Evolutionary conservation across 2,113 vertebrate genomes (phyloP), one percentile per base, ranked within the genome.

Genomic region (Anthoscopus minutus): DNA sequence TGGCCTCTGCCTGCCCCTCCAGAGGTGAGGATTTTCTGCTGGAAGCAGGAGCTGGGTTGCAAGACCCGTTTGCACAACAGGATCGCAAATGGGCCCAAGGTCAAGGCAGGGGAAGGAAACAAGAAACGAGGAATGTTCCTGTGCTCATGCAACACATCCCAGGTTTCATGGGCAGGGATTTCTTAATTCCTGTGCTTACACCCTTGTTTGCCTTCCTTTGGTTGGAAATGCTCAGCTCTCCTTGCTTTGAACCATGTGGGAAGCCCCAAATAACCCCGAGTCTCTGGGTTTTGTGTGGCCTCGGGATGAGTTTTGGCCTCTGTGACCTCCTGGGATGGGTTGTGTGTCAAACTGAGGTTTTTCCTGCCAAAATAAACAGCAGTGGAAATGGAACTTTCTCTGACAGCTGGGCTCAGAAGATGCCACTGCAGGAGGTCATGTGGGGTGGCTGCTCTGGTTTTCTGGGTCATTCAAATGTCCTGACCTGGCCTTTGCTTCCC

Each of bases 71-170:
- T 91, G 40, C 1, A 0, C 66, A 93, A 81, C 20, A 17, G 61
- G 51, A 24, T 44, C 15, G 7, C 40, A 88, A 93, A 50, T 3
- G 45, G 72, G 79, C 30, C 71, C 42, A 11, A 93, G 95, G 94
- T 96, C 93, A 92, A 44, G 85, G 79, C 64, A 88, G 40, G 79
- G 70, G 57, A 62, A 85, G 58, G 90, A 72, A 91, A 53, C 11
- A 5, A 91, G 78, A 53, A 85, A 37, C 2, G 5, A 94, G 78
- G 85, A 79, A 82, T 7, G 42, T 65, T 65, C 56, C 81, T 11
- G 35, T 6, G 57, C 54, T 89, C 78, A 7, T 1, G n/a, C 81
- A 94, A 69, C 45, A 72, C 61, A 50, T 37, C 61, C 48, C 85
- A 45, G 66, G 42, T 69, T 88, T 81, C 83, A 38, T 2, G 12